Conservation (phyloP, 2,888 invertebrate species). For the Fissipunctia ypsillon region DNA sequence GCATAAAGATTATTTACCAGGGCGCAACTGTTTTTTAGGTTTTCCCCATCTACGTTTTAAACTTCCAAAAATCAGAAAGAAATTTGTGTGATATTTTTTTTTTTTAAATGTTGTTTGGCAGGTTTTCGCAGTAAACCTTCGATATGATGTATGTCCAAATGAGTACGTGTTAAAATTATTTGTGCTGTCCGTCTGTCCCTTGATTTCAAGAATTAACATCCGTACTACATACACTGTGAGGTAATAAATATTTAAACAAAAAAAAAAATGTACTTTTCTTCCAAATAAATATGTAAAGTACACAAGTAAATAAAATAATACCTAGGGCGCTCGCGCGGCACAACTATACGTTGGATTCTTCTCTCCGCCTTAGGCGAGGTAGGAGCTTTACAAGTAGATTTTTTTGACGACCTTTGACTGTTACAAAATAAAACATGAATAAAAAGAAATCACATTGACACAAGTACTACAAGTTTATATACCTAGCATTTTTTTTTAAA, state of each 20-base stretch:
- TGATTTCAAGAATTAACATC: not conserved
- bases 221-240: not conserved
- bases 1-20: not conserved
- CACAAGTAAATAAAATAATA: slow-evolving; percentile 62
- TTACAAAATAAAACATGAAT: slow-evolving; percentile 49
- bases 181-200: no score
- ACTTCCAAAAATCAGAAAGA: not conserved
- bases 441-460: slow-evolving; percentile 12
- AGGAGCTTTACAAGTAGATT: slow-evolving; percentile 62
- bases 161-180: not conserved
- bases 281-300: slow-evolving; percentile 14
- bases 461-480: not conserved
- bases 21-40: not conserved
- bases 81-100: no score
- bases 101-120: no score
- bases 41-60: not conserved
- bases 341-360: slow-evolving; percentile 74
- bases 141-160: not conserved
- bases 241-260: not conserved
- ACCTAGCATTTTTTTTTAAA: not conserved
- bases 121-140: no score
- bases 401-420: slow-evolving; percentile 47
- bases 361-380: slow-evolving; percentile 65
- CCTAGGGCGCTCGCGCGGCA: slow-evolving; percentile 76
- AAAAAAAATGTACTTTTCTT: not conserved